These are phyloP conservation scores for Todus mexicanus DNA, from an alignment of 2,797 vertebrate genomes.

Conservation along the genomic window DNA sequence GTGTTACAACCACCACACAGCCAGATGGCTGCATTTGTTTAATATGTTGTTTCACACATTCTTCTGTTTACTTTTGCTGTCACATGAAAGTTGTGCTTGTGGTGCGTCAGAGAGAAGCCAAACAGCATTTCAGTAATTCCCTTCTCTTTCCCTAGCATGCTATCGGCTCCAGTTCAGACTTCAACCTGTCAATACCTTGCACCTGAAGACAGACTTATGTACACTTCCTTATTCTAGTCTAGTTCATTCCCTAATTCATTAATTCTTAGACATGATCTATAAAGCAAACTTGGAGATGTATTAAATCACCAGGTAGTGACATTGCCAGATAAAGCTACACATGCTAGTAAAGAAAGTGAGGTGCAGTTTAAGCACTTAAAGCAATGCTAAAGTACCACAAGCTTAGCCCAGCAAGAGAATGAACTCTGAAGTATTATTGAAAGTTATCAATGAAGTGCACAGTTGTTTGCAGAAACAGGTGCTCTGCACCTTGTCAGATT, in stretches of 20 bases:
- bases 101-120: background rate
- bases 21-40: conserved; percentile 64
- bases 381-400: background rate
- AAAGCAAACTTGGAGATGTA: background rate
- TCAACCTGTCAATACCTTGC: background rate
- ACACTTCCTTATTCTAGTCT: background rate
- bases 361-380: background rate
- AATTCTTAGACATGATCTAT: background rate
- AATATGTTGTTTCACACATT: conserved; percentile 68
- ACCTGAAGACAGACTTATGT: background rate
- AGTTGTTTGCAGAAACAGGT: background rate
- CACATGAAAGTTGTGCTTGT: conserved; percentile 59
- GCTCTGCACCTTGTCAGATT: background rate
- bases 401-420: background rate
- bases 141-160: background rate
- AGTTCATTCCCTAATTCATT: background rate
- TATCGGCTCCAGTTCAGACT: background rate
- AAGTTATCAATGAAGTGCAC: background rate
- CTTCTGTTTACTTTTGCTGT: conserved; percentile 59
- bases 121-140: background rate
- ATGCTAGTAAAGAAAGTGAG: background rate
- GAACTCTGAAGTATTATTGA: background rate
- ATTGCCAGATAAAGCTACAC: background rate
- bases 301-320: background rate
- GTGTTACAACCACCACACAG: conserved; percentile 54